Percentiles rank a stretch among this genome's conserved stretches.
phyloP scores from a whole-genome alignment of 2,888 invertebrate species.

The Tuta absoluta region DNA sequence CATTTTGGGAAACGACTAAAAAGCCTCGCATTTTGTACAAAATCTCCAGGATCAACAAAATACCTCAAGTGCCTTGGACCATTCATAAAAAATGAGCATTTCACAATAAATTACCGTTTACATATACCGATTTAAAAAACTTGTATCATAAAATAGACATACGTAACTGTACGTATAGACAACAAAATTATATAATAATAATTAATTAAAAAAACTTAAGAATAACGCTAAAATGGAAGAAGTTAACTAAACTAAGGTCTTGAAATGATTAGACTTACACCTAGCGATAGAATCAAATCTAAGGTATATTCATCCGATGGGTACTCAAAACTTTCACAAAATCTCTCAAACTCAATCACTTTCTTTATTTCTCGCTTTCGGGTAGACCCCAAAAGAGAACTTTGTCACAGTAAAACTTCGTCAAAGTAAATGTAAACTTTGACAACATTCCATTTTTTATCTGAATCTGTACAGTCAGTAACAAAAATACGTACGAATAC shows the following conservation, averaged over 20 bases:
- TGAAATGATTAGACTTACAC: slow-evolving; percentile 48
- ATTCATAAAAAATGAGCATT: slow-evolving; percentile 56
- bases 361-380: background rate
- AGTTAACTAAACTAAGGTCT: slow-evolving; percentile 70
- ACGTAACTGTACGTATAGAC: slow-evolving; percentile 56
- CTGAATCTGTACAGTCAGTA: background rate
- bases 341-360: background rate
- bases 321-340: slow-evolving; percentile 8
- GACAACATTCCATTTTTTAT: background rate
- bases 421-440: background rate
- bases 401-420: background rate
- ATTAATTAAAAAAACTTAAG: slow-evolving; percentile 69
- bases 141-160: slow-evolving; percentile 45
- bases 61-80: slow-evolving; percentile 51
- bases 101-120: slow-evolving; percentile 62
- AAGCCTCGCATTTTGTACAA: slow-evolving; percentile 65
- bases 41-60: slow-evolving; percentile 63
- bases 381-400: background rate
- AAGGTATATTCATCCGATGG: background rate
- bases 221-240: slow-evolving; percentile 74
- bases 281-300: slow-evolving; percentile 37
- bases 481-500: slow-evolving; percentile 4
- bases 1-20: slow-evolving; percentile 29
- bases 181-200: slow-evolving; percentile 62
- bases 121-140: slow-evolving; percentile 47